Evolutionary conservation across 1,140 invertebrate genomes (phyloP), one percentile per base, ranked within the genome.

Genomic region (Notospermus geniculatus): DNA sequence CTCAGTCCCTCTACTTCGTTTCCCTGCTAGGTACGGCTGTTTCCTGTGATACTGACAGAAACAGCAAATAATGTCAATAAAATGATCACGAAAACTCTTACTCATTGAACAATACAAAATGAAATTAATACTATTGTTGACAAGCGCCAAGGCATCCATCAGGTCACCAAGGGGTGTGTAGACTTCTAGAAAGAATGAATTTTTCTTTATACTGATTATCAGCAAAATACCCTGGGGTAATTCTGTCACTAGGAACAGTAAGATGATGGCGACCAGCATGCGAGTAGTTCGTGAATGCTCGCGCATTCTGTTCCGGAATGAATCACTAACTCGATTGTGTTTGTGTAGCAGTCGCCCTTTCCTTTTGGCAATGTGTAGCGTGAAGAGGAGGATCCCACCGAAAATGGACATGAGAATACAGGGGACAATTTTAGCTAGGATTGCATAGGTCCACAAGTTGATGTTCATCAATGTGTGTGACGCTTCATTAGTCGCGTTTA

Each of bases 51-150:
- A 23, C 5, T 50, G n/a, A 30, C 32, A 29, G 57, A 59, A 57
- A 11, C 54, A 59, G 19, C 67, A 66, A 53, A 92, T 88, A 27
- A 93, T 71, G 56, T 88, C 85, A 0, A 87, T 83, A 70, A 95
- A 94, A 0, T 91, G 93, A 32, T 86, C 85, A 11, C 93, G 83
- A 77, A 97, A 97, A 82, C 95, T 92, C 28, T 90, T 83, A 50
- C 91, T 93, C 93, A 96, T 97, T 27, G 89, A 87, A 66, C 93
- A 96, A 75, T 97, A 97, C 2, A 97, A 83, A 30, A 97, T 87
- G 73, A 97, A 97, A 74, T 95, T 95, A 28, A 97, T 89, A 5
- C 91, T 89, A 1, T 91, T 91, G 79, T 96, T 97, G 56, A 96
- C 80, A 0, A 97, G 81, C 0, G 94, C 94, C 54, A 95, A 77